phyloP scores from a whole-genome alignment of 2,797 vertebrate species.

The Platyrinchus mystaceus region DNA sequence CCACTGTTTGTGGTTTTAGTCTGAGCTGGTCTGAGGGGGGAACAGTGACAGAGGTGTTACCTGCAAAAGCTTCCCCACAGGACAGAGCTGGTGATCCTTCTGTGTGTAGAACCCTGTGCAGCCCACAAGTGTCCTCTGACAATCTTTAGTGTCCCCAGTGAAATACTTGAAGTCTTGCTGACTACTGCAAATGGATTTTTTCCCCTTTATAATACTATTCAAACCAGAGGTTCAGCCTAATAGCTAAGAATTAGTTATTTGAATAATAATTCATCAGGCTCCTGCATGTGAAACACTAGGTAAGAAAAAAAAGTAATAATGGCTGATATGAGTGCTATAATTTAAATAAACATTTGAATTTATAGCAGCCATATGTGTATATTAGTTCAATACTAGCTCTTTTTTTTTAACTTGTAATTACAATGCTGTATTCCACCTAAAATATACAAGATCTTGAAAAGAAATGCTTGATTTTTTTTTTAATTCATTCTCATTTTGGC shows the following conservation, averaged over 20 bases:
- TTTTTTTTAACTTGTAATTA: background rate
- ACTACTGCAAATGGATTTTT: background rate
- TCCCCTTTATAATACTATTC: background rate
- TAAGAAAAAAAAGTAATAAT: background rate
- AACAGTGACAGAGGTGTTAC: background rate
- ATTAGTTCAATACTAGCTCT: background rate
- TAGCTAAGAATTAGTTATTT: background rate
- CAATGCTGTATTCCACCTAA: background rate
- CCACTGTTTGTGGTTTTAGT: background rate
- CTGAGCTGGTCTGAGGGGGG: background rate
- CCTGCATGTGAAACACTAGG: background rate
- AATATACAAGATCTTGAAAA: background rate
- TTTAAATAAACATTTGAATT: background rate
- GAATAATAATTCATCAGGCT: background rate
- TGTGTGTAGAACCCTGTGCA: background rate
- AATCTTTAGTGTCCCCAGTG: background rate
- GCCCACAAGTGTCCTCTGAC: background rate
- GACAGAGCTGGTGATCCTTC: background rate
- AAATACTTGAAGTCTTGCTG: background rate
- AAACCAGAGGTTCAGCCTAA: background rate
- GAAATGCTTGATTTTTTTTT: background rate
- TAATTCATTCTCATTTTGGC: background rate
- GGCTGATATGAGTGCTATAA: background rate
- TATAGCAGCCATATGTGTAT: background rate
- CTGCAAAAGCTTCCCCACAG: fast-evolving